Conservation (phyloP, 2,113 vertebrate species). For the Anthoscopus minutus region DNA sequence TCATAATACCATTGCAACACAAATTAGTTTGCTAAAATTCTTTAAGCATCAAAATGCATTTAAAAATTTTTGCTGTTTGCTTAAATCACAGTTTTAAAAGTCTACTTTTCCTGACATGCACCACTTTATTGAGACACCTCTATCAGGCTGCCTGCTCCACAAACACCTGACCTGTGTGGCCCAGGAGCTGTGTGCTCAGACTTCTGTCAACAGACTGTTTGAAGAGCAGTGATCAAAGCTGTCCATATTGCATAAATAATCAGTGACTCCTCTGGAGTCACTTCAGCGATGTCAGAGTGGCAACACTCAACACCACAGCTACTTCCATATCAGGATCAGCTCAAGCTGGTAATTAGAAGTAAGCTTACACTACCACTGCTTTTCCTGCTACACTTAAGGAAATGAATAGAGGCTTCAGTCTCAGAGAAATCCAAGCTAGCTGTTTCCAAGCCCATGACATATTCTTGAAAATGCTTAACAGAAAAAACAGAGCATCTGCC, state of each 20-base stretch:
- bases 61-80: background rate
- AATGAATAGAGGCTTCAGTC: background rate
- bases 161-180: background rate
- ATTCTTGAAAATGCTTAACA: background rate
- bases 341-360: constrained; percentile 27
- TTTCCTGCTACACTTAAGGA: background rate
- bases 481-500: background rate
- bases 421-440: background rate
- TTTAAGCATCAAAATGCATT: background rate
- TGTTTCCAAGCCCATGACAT: background rate
- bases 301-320: background rate
- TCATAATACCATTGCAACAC: background rate
- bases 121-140: background rate
- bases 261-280: background rate
- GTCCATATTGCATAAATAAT: background rate
- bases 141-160: background rate
- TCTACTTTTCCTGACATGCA: background rate
- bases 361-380: constrained; percentile 11
- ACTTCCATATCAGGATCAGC: background rate
- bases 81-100: background rate
- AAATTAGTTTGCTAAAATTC: background rate
- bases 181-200: background rate
- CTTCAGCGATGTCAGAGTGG: background rate
- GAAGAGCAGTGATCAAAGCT: background rate
- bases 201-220: background rate